These are phyloP conservation scores for Platycheirus rosarum DNA, from an alignment of 2,888 invertebrate genomes.

Conservation along the genomic window DNA sequence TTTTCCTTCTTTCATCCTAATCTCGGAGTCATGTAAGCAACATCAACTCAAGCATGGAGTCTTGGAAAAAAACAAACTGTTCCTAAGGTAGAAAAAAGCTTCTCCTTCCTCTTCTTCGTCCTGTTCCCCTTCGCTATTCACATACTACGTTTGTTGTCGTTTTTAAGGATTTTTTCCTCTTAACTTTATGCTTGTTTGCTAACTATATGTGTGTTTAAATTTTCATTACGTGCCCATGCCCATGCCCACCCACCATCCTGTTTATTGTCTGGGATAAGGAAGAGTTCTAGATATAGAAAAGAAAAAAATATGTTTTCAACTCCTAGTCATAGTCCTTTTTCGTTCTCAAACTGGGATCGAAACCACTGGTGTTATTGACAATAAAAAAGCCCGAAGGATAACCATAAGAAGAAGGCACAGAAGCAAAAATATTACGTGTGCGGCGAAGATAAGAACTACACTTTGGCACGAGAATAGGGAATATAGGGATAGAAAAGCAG, in stretches of 20 bases:
- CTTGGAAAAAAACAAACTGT: conserved; percentile 15
- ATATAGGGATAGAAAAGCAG: neutral
- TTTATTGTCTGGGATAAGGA: conserved; percentile 68
- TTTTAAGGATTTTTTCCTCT: conserved; percentile 34
- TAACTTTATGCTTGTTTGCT: conserved; percentile 17
- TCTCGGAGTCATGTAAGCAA: conserved; percentile 36
- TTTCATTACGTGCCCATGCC: conserved; percentile 63
- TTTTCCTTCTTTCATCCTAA: conserved; percentile 7
- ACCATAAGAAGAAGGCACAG: conserved; percentile 18
- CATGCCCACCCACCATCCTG: conserved; percentile 63
- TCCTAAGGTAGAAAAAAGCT: conserved; percentile 33
- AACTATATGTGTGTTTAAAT: conserved; percentile 58
- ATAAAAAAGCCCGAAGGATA: conserved; percentile 61
- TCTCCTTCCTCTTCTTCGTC: conserved; percentile 25
- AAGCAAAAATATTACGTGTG: conserved; percentile 27
- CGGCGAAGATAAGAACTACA: conserved; percentile 26
- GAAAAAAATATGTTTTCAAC: conserved; percentile 46
- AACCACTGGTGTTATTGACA: conserved; percentile 42
- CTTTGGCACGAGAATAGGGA: neutral
- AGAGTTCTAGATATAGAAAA: conserved; percentile 15
- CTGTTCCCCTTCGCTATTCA: conserved; percentile 27
- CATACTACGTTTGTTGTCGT: conserved; percentile 63
- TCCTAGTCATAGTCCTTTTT: too few species aligned
- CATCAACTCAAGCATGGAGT: conserved; percentile 28
- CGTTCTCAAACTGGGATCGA: neutral